Conservation (phyloP, 1,140 invertebrate species). For the Drosophila micromelanica region DNA sequence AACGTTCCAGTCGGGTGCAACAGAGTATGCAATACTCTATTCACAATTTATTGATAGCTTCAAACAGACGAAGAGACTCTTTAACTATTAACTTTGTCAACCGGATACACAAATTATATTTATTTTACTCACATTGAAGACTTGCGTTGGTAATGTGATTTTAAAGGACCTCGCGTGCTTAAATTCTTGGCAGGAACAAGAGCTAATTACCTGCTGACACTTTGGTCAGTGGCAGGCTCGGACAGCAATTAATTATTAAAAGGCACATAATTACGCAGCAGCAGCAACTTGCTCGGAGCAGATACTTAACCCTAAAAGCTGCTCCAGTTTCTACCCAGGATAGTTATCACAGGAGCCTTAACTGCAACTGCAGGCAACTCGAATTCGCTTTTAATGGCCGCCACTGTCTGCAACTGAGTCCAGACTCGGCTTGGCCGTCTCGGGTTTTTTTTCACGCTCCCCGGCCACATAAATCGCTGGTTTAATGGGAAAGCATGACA, state of each 20-base stretch:
- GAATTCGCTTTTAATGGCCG: conserved; percentile 36
- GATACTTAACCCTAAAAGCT: neutral
- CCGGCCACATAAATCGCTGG: conserved; percentile 63
- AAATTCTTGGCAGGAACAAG: neutral
- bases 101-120: too few relatives aligned
- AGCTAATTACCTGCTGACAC: conserved; percentile 34
- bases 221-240: conserved; percentile 10
- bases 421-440: conserved; percentile 5
- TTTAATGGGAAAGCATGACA: conserved; percentile 66
- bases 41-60: too few relatives aligned
- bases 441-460: conserved; percentile 48
- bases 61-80: too few relatives aligned
- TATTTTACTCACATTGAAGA: neutral
- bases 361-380: conserved; percentile 42
- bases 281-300: neutral
- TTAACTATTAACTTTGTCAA: too few relatives aligned
- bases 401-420: conserved; percentile 35
- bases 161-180: conserved; percentile 29
- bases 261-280: conserved; percentile 66
- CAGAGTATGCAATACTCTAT: too few relatives aligned
- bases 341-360: conserved; percentile 1
- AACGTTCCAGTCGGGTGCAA: too few relatives aligned
- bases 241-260: conserved; percentile 67
- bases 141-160: conserved; percentile 12
- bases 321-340: conserved; percentile 4